Evolutionary conservation across 2,888 invertebrate genomes (phyloP), one percentile per base, ranked within the genome.

Genomic region (Harpalus rufipes): DNA sequence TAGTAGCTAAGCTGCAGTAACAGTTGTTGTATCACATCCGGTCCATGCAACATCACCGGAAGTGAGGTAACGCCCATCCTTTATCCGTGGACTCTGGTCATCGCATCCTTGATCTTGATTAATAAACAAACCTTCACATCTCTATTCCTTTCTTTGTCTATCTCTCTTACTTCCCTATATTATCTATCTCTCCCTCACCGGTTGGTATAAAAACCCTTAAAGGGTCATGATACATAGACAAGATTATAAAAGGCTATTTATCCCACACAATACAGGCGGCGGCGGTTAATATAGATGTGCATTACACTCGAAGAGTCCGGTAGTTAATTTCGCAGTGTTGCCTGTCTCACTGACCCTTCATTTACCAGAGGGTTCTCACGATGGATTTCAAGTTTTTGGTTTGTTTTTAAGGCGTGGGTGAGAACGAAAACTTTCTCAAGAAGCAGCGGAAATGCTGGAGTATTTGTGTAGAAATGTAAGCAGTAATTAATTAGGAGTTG

Each of bases 181-280:
- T 10, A 1, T 74, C 44, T 74, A 21, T 21, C 44, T 41, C 72
- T 74, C 10, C 8, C 72, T 18, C 72, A 0, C 68, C n/a, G 7
- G 72, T 74, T 16, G 44, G 72, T 44, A 74, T 74, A 74, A 74
- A 74, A 74, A 74, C 72, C 44, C 44, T 68, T 74, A 21, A 74
- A 74, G 72, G 72, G 72, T 74, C 72, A 21, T 74, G 72, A 74
- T 74, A 74, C 72, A 74, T 74, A 74, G 72, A 74, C 72, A 74
- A 74, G 72, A 74, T 74, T 74, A 74, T 74, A 74, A 74, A 74
- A 74, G 72, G 72, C 72, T 74, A 74, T 74, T 74, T 74, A 74
- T 41, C 72, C 72, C 72, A 51, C 18, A 74, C 72, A 74, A 74
- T 74, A 44, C 44, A 18, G 72, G 72, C 72, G 41, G 41, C 51